These are phyloP conservation scores for Enteromius anoplus DNA, from an alignment of 2,797 vertebrate species.

Conservation along the genomic window DNA sequence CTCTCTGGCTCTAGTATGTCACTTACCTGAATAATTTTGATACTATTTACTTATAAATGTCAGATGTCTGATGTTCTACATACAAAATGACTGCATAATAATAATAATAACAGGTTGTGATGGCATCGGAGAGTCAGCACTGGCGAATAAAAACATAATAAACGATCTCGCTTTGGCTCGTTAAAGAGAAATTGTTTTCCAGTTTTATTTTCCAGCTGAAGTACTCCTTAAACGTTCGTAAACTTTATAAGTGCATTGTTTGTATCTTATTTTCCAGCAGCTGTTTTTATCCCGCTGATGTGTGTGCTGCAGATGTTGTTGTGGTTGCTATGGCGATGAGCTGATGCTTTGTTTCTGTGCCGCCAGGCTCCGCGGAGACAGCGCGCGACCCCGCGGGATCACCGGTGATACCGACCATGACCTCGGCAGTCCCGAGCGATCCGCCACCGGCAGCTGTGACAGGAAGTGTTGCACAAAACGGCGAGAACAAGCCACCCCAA, in stretches of 20 bases:
- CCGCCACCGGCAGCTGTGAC: slow-evolving; percentile 77
- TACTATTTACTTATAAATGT: neutral
- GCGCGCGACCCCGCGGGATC: slow-evolving; percentile 71
- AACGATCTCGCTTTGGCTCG: no score
- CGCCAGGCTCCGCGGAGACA: slow-evolving; percentile 76
- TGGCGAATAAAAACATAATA: neutral
- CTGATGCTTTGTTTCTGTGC: slow-evolving; percentile 24
- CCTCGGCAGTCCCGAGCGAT: slow-evolving; percentile 89
- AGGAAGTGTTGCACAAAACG: slow-evolving; percentile 87
- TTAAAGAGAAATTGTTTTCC: neutral
- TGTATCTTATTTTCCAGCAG: neutral
- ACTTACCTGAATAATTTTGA: neutral
- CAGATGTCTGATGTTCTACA: neutral
- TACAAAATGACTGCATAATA: neutral
- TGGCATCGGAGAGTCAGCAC: neutral
- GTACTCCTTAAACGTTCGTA: neutral
- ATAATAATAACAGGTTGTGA: neutral
- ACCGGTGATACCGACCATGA: slow-evolving; percentile 80
- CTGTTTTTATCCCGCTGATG: neutral
- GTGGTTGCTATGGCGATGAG: slow-evolving; percentile 32
- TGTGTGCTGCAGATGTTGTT: slow-evolving; percentile 31
- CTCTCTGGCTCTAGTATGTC: neutral
- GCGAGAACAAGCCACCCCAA: slow-evolving; percentile 94
- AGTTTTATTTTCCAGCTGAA: neutral
- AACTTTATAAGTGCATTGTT: neutral